These are phyloP conservation scores for Cassiopea xamachana DNA, from an alignment of 30 jellyfish, hydroid and myxozoan species.

Conservation along the genomic window DNA sequence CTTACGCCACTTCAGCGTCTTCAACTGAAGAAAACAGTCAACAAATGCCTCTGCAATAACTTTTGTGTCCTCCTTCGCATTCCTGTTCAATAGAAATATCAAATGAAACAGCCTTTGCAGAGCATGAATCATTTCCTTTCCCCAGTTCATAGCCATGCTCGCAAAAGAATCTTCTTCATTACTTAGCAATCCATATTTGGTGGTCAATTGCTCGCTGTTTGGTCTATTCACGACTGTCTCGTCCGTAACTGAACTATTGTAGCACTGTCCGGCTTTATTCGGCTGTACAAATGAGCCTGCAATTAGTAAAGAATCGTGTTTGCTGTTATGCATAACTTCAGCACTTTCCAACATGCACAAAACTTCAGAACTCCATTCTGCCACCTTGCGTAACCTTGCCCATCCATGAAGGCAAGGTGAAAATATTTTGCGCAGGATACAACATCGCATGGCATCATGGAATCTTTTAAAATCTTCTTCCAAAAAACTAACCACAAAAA, in stretches of 20 bases:
- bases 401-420: slow-evolving; percentile 52
- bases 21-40: slow-evolving; percentile 20
- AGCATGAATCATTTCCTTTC: background rate
- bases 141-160: background rate
- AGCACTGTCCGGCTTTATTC: background rate
- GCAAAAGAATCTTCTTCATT: background rate
- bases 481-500: slow-evolving; percentile 5
- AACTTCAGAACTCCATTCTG: slow-evolving; percentile 13
- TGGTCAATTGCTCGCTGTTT: background rate
- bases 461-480: slow-evolving; percentile 45
- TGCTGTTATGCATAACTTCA: background rate
- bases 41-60: slow-evolving; percentile 34
- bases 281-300: background rate
- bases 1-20: slow-evolving; percentile 47
- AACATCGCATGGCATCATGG: slow-evolving; percentile 3
- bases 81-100: slow-evolving; percentile 6
- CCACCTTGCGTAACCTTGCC: slow-evolving; percentile 18
- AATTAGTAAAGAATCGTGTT: background rate
- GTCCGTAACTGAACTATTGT: background rate
- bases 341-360: background rate
- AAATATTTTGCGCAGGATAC: slow-evolving; percentile 28
- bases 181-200: background rate
- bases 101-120: slow-evolving; percentile 47
- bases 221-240: background rate
- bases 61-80: slow-evolving; percentile 22